These are phyloP conservation scores for Dromius quadrimaculatus DNA, from an alignment of 2,888 invertebrate species.

Conservation along the genomic window DNA sequence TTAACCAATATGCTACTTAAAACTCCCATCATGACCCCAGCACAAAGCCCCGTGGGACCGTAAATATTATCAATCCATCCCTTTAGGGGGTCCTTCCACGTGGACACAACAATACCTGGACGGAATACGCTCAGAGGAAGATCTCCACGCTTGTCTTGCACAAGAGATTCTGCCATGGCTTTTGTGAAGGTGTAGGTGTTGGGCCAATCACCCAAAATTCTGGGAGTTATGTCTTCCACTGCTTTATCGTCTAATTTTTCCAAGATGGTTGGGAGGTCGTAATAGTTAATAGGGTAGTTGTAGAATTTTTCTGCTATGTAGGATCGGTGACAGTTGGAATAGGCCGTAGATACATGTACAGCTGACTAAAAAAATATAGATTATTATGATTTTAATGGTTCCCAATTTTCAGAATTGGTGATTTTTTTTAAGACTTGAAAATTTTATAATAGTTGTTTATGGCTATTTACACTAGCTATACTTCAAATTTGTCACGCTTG, in stretches of 20 bases:
- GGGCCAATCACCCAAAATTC: conserved; percentile 78
- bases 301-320: conserved; percentile 79
- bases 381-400: too few species aligned
- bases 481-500: too few species aligned
- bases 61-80: conserved; percentile 95
- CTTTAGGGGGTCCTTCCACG: conserved; percentile 79
- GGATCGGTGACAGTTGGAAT: conserved; percentile 77
- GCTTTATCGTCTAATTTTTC: conserved; percentile 62
- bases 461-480: too few species aligned
- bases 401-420: too few species aligned
- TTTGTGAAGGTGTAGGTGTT: conserved; percentile 95
- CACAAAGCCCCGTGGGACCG: conserved; percentile 83
- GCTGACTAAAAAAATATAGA: conserved; percentile 69
- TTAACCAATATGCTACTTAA: conserved; percentile 64
- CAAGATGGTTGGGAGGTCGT: conserved; percentile 67
- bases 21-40: conserved; percentile 83
- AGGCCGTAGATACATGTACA: conserved; percentile 86
- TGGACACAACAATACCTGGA: conserved; percentile 82
- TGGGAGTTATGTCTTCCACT: conserved; percentile 62
- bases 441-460: too few species aligned
- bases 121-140: conserved; percentile 86
- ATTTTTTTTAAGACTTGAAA: too few species aligned
- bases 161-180: conserved; percentile 85
- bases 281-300: conserved; percentile 69
- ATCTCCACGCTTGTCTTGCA: conserved; percentile 74